Conservation (phyloP, 2,113 vertebrate genomes). For the Pavo muticus region DNA sequence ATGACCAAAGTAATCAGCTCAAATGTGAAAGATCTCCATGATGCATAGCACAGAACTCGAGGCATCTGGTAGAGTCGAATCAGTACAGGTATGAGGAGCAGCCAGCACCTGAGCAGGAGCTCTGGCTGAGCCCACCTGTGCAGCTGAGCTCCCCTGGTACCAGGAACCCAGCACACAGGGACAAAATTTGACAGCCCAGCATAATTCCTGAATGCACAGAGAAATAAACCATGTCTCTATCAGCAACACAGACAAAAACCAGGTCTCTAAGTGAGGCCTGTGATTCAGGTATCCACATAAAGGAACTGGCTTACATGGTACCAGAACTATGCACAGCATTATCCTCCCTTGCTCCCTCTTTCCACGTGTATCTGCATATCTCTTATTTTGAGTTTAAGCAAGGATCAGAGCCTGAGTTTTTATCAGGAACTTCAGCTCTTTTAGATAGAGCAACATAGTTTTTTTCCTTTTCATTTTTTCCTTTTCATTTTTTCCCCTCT, state of each 20-base stretch:
- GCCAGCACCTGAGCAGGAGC: not conserved
- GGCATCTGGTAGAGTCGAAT: not conserved
- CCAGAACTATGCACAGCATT: not conserved
- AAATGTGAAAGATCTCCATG: not conserved
- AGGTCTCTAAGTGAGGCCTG: not conserved
- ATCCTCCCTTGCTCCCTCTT: not conserved
- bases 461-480: not conserved
- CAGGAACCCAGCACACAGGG: accelerated
- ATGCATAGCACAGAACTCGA: not conserved
- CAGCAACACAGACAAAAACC: not conserved
- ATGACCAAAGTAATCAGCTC: not conserved
- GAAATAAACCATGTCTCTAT: not conserved
- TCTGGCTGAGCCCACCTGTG: accelerated
- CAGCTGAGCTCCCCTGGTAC: not conserved
- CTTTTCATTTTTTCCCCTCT: no score
- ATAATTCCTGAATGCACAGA: not conserved
- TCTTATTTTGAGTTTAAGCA: not conserved
- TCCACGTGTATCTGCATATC: not conserved
- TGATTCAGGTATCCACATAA: no score
- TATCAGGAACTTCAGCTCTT: not conserved
- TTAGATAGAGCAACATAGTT: not conserved
- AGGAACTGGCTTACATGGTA: accelerated
- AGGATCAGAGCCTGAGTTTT: not conserved
- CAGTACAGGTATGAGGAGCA: accelerated
- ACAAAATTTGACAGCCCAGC: not conserved